Evolutionary conservation across 2,113 vertebrate genomes (phyloP).

Genomic region (Todiramphus saurophagus): DNA sequence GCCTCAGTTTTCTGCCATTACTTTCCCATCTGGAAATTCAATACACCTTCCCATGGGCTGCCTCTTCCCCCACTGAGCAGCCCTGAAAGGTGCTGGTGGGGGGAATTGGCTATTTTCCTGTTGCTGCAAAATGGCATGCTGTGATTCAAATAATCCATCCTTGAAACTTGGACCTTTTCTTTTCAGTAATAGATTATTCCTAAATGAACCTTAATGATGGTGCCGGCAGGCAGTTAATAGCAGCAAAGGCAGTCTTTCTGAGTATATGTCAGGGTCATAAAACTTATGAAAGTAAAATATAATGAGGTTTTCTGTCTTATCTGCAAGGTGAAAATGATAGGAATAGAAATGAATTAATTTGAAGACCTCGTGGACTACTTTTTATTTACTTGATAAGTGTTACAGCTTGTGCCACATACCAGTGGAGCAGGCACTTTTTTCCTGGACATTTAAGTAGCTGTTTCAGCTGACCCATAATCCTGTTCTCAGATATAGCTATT

Average conservation of each 20-base stretch:
- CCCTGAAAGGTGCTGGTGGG: constrained; percentile 32
- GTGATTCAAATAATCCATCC: constrained; percentile 37
- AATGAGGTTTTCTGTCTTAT: constrained; percentile 23
- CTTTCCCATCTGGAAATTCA: constrained; percentile 66
- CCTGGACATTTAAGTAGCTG: not conserved
- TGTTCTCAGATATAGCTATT: not conserved
- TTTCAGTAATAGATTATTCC: constrained; percentile 39
- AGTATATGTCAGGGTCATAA: not conserved
- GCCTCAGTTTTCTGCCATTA: constrained; percentile 24
- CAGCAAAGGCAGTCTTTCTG: constrained; percentile 15
- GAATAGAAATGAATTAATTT: not conserved
- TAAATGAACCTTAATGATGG: constrained; percentile 38
- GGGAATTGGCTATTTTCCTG: not conserved
- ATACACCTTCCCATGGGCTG: not conserved
- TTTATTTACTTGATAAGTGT: not conserved
- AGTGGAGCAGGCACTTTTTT: not conserved
- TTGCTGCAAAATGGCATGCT: not conserved
- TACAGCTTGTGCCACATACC: not conserved
- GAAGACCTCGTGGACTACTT: not conserved
- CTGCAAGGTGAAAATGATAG: constrained; percentile 14
- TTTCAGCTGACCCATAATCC: not conserved
- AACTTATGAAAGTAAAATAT: constrained; percentile 5
- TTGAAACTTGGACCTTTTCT: constrained; percentile 23
- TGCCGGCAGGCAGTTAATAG: constrained; percentile 19
- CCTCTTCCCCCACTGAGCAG: constrained; percentile 21